Percentiles rank a stretch among this genome's conserved stretches.
These are phyloP conservation scores for Myzus persicae DNA, from an alignment of 1,140 invertebrate species.

Conservation along the genomic window DNA sequence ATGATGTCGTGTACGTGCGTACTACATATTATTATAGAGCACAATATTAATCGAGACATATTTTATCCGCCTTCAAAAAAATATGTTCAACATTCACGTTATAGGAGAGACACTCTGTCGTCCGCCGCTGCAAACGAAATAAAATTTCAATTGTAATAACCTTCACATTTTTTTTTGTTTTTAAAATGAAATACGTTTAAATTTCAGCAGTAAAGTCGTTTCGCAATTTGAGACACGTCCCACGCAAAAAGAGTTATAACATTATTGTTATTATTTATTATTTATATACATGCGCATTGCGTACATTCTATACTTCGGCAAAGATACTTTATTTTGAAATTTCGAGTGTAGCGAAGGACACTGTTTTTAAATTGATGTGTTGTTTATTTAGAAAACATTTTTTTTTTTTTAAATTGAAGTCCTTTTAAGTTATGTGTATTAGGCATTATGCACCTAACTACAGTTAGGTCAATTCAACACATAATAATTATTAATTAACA, in stretches of 20 bases:
- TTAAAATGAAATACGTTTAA: constrained; percentile 1
- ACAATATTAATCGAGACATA: constrained; percentile 4
- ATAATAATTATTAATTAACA: no score
- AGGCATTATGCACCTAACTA: no score
- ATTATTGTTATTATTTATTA: not conserved
- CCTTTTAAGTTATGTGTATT: no score
- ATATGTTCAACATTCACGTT: not conserved
- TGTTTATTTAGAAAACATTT: no score
- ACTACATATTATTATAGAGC: not conserved
- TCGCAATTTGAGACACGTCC: not conserved
- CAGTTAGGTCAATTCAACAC: no score
- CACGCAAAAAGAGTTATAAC: not conserved
- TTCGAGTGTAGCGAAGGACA: no score
- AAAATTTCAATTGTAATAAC: not conserved
- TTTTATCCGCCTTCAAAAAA: not conserved
- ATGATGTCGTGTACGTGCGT: not conserved
- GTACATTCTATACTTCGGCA: not conserved
- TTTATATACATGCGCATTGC: not conserved
- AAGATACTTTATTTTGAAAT: not conserved
- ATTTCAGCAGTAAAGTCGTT: constrained; percentile 5
- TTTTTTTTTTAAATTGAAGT: no score
- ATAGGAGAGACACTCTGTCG: not conserved
- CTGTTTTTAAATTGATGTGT: no score
- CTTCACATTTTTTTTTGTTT: not conserved
- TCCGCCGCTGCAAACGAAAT: not conserved